Conservation (phyloP, 2,797 vertebrate genomes). For the Trichosurus vulpecula region DNA sequence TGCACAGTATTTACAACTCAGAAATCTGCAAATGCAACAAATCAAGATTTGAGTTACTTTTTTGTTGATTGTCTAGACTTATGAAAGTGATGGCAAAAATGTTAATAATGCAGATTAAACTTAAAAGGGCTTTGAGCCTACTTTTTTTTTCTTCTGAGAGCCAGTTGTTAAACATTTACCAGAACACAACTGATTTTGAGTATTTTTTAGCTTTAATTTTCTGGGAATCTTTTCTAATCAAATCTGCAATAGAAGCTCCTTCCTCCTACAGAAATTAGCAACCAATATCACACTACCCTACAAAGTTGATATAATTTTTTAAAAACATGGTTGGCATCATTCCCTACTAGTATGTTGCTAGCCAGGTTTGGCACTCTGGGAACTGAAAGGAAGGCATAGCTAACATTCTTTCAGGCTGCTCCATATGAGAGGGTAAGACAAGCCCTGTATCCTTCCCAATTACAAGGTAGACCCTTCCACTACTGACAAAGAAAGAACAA, state of each 20-base stretch:
- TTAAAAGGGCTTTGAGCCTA: background rate
- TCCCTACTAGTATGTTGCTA: background rate
- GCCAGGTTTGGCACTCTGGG: background rate
- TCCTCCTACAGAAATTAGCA: constrained; percentile 47
- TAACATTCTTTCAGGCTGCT: background rate
- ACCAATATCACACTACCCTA: constrained; percentile 42
- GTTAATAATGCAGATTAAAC: background rate
- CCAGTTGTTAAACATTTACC: background rate
- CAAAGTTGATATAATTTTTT: constrained; percentile 13
- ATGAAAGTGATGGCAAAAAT: background rate
- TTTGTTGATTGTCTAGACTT: background rate
- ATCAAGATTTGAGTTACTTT: background rate
- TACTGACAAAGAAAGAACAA: constrained; percentile 64
- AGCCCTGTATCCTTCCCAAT: background rate
- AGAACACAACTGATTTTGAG: constrained; percentile 3
- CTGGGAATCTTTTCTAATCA: constrained; percentile 47
- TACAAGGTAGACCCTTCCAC: constrained; percentile 19
- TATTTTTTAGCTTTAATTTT: constrained; percentile 43
- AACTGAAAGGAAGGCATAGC: background rate
- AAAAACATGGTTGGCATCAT: constrained; percentile 8
- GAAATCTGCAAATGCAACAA: background rate
- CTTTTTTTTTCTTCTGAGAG: background rate
- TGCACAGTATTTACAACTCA: background rate
- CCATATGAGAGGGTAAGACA: background rate
- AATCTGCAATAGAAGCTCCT: constrained; percentile 45